Conservation (phyloP, 2,888 invertebrate species). For the Pseudoips prasinana region DNA sequence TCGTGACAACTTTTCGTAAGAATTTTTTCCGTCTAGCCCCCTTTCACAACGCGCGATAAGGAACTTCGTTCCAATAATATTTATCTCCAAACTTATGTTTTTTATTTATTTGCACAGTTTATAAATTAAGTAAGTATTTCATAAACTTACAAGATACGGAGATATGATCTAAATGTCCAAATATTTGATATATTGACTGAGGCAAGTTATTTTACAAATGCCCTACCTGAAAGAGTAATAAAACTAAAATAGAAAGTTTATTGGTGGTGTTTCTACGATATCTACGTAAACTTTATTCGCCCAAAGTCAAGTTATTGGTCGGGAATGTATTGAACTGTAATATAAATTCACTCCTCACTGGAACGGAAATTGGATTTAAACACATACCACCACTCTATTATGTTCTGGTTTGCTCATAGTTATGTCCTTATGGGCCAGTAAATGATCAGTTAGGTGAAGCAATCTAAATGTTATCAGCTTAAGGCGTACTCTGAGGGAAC, state of each 20-base stretch:
- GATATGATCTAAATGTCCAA: constrained; percentile 25
- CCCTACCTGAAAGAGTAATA: constrained; percentile 39
- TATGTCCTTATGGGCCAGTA: no score
- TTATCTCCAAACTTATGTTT: no score
- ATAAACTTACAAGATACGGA: background rate
- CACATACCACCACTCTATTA: constrained; percentile 18
- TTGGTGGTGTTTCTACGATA: constrained; percentile 43
- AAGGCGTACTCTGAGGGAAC: no score
- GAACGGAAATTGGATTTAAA: constrained; percentile 39
- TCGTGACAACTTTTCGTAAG: no score
- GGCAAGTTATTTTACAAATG: constrained; percentile 37
- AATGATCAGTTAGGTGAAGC: no score
- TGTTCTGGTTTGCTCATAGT: constrained; percentile 7
- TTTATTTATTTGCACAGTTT: no score
- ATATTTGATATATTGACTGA: constrained; percentile 25
- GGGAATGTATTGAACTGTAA: constrained; percentile 38
- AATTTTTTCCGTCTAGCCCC: no score
- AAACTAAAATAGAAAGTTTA: constrained; percentile 56
- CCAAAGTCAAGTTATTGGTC: constrained; percentile 36
- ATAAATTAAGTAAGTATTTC: no score
- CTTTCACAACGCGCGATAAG: no score
- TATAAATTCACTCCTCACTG: constrained; percentile 35
- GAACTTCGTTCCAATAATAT: no score
- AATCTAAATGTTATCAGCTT: no score
- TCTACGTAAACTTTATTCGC: constrained; percentile 42